Evolutionary conservation across 2,113 vertebrate genomes (phyloP), one percentile per base, ranked within the genome.

Genomic region (Callithrix jacchus): DNA sequence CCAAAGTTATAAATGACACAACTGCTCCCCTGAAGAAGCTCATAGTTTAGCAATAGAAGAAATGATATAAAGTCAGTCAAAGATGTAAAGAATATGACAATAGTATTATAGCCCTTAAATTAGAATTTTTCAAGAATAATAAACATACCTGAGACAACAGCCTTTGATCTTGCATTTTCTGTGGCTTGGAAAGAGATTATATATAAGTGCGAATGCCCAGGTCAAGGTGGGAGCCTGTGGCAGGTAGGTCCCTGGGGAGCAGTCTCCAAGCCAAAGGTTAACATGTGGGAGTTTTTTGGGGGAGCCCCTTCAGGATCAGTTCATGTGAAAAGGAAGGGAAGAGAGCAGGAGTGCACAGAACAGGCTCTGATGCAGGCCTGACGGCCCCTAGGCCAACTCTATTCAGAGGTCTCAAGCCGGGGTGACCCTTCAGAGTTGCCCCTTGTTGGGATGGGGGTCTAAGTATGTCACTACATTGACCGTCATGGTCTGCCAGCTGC

Each of bases 51-150:
- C 7, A 2, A 71, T 16, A 87, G 56, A 93, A 86, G n/a, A 87
- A 25, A 58, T n/a, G 37, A 66, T 76, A 61, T 68, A 52, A 95
- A 84, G n/a, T 54, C 10, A 68, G 37, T 3, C 14, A 93, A 80
- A 81, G 56, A 49, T 94, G 70, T 70, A 94, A 83, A 94, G 82
- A 84, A 93, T 86, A 47, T 49, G 21, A 66, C 25, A 87, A 90
- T 58, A 91, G 79, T 2, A 58, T 94, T 68, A 40, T 76, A 89
- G 10, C 23, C 40, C 66, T 85, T 91, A 93, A 35, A 84, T 49
- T 68, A 52, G 8, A 87, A 45, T 68, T 93, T 89, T 93, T 84
- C n/a, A 42, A 84, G 42, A 89, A 74, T 93, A 91, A 79, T 35
- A 79, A 89, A 37, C 16, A 12, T 40, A 77, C 21, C 21, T 84